Base-by-base conservation (phyloP, 2,113 vertebrate species). In the Neolamprologus fasciatus region DNA sequence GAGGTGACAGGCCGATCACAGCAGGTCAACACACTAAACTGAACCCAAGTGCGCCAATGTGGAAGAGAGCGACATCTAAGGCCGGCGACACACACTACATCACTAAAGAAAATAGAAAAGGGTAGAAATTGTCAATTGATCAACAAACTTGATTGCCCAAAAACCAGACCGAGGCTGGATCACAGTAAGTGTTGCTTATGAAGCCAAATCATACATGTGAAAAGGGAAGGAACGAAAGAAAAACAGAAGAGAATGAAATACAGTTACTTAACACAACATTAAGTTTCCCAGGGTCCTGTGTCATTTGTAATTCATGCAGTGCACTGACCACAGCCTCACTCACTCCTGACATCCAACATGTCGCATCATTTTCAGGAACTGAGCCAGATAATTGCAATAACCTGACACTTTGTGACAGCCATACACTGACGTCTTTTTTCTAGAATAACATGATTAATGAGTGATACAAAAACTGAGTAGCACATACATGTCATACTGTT, bases 1-100 rank as follows among this genome's bases (percentile, higher is more conserved):
- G 81, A 86, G 88, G 86, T 71, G 88, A 86, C 84, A 42, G 50
- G 63, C 63, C 57, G 86, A 83, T 84, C 88, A 84, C 87, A 73
- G 84, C 89, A 83, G 86, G 86, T 11, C 23, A 61, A 35, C 81
- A 26, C 13, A 40, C 68, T 13, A 28, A 35, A 33, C 58, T 5
- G 14, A n/a, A 12, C 26, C 7, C 16, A 47, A 16, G 51, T 12
- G 81, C 17, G 23, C 14, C 54, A 58, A 26, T 73, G 80, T 90
- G 89, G 87, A 86, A 61, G 8, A 91, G 82, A 92, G 92, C 51
- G 50, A 87, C 90, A 86, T 45, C 90, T 92, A n/a, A 78, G 89
- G 89, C 84, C 3, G 16, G 11, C 80, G 28, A 81, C 28, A 9
- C 16, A 84, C 82, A 90, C 58, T 71, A 4, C 90, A 83, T 13